phyloP scores from a whole-genome alignment of 2,113 vertebrate species.

The Bambusicola thoracicus region DNA sequence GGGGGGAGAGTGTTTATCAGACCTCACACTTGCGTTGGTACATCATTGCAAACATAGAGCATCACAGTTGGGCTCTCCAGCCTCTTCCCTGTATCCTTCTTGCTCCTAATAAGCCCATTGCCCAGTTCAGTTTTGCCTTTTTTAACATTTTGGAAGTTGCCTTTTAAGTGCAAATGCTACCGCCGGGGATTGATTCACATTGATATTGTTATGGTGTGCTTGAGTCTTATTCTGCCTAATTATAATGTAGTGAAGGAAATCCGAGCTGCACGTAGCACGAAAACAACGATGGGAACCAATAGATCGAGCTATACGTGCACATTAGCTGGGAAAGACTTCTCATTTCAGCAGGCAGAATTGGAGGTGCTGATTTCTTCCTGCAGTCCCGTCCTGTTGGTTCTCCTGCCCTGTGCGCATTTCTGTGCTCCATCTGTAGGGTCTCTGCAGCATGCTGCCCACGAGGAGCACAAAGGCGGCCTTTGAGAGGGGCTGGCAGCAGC shows the following conservation, averaged over 20 bases:
- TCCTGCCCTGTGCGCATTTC: background rate
- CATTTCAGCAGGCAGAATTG: background rate
- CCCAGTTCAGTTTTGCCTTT: background rate
- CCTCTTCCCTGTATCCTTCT: background rate
- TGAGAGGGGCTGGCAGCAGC: background rate
- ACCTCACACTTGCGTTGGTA: background rate
- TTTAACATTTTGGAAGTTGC: background rate
- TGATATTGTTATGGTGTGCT: constrained; percentile 10
- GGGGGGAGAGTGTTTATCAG: background rate
- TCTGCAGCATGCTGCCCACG: background rate
- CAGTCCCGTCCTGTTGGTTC: background rate
- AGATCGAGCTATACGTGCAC: fast-evolving
- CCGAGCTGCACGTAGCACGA: background rate
- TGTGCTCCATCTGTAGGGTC: background rate
- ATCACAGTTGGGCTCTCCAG: background rate
- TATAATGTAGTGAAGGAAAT: constrained; percentile 13
- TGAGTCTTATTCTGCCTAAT: constrained; percentile 18
- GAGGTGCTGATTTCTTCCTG: background rate
- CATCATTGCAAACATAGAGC: background rate
- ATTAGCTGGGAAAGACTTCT: background rate
- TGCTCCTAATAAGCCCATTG: fast-evolving
- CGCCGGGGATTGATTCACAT: background rate
- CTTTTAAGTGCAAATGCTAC: background rate
- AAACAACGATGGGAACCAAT: background rate
- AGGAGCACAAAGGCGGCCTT: background rate